These are phyloP conservation scores for Hybognathus amarus DNA, from an alignment of 2,797 vertebrate species.

Conservation along the genomic window DNA sequence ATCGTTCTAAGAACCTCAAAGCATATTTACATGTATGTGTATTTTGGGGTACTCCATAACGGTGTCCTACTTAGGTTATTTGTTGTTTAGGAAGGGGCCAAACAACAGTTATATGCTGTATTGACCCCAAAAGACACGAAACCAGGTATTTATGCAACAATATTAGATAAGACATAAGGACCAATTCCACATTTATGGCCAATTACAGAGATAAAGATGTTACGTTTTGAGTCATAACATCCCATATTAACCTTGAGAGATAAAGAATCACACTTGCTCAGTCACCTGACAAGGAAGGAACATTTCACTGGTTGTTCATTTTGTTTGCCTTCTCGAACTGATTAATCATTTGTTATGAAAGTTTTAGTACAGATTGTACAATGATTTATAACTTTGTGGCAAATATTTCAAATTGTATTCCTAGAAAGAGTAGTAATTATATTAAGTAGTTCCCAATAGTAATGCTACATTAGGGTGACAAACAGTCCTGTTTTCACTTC, in stretches of 20 bases:
- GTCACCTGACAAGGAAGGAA: neutral
- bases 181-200: conserved; percentile 34
- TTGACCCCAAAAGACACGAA: neutral
- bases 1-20: too few relatives aligned
- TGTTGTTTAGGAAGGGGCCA: neutral
- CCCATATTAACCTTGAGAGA: conserved; percentile 34
- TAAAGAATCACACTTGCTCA: neutral
- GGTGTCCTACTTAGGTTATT: neutral
- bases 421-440: neutral
- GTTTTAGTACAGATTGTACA: neutral
- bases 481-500: too few relatives aligned
- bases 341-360: neutral
- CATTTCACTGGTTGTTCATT: neutral
- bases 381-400: neutral
- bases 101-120: neutral
- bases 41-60: neutral
- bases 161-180: conserved; percentile 52
- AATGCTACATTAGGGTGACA: neutral
- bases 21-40: neutral
- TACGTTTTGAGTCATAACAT: neutral
- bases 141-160: conserved; percentile 32
- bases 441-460: neutral
- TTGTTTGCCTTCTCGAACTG: neutral
- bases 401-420: neutral
- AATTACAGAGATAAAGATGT: conserved; percentile 34